Evolutionary conservation across 2,797 vertebrate species (phyloP).

Genomic region (Buceros bicornis): DNA sequence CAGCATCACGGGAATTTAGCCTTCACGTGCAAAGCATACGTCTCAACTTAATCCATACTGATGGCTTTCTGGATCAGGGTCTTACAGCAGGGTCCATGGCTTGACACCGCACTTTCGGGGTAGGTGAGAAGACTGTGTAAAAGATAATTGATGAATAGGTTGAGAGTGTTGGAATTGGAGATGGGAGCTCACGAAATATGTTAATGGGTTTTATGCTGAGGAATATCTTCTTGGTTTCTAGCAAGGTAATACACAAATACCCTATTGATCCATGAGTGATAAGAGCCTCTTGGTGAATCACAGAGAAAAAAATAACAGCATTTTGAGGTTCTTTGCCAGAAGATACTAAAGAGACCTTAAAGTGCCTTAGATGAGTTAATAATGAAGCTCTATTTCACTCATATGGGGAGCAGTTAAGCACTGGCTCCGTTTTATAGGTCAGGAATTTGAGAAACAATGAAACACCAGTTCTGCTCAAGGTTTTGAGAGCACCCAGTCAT

Average conservation of each 20-base stretch:
- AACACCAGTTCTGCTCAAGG: not conserved
- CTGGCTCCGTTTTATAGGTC: not conserved
- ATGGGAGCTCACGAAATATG: not conserved
- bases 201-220: not conserved
- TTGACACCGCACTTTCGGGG: not conserved
- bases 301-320: not conserved
- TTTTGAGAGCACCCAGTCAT: not conserved
- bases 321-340: not conserved
- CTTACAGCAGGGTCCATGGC: not conserved
- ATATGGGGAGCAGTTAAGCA: not conserved
- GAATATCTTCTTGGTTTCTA: not conserved
- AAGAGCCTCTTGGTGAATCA: not conserved
- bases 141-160: not conserved
- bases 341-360: not conserved
- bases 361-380: not conserved
- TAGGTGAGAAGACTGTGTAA: not conserved
- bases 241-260: not conserved
- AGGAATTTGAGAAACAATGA: not conserved
- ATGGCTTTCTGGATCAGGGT: not conserved
- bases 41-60: not conserved
- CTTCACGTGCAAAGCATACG: not conserved
- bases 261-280: not conserved
- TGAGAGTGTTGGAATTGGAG: not conserved
- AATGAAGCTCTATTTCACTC: not conserved
- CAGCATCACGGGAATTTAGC: not conserved